Evolutionary conservation across 2,888 invertebrate genomes (phyloP).

Genomic region (Troilus luridus): DNA sequence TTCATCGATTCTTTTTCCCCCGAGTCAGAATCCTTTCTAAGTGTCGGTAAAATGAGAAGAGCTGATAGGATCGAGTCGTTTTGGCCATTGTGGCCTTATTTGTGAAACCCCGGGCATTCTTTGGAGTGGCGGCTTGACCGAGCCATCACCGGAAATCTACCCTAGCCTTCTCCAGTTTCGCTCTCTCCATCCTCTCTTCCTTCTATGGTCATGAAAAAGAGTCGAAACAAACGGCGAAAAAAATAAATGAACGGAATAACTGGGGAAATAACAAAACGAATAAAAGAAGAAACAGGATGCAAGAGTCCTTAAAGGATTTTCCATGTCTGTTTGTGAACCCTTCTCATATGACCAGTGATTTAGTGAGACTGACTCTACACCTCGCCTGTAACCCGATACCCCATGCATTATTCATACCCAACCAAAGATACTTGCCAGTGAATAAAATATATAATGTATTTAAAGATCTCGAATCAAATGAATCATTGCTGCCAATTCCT

Average conservation of each 20-base stretch:
- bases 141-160: slow-evolving; percentile 43
- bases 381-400: slow-evolving; percentile 27
- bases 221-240: slow-evolving; percentile 36
- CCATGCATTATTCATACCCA: slow-evolving; percentile 44
- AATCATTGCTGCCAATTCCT: background rate
- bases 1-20: background rate
- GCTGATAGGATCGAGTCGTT: background rate
- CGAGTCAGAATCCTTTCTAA: background rate
- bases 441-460: slow-evolving; percentile 46
- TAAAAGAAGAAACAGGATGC: slow-evolving; percentile 42
- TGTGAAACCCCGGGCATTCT: background rate
- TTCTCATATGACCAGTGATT: slow-evolving; percentile 44
- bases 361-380: slow-evolving; percentile 39
- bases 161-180: slow-evolving; percentile 38
- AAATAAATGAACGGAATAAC: background rate
- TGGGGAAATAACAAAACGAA: slow-evolving; percentile 41
- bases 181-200: background rate
- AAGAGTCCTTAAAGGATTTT: slow-evolving; percentile 43
- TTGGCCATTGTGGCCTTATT: slow-evolving; percentile 32
- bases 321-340: slow-evolving; percentile 35
- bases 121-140: slow-evolving; percentile 28
- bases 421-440: slow-evolving; percentile 34
- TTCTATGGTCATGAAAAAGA: slow-evolving; percentile 25
- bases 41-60: background rate
- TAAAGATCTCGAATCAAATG: background rate